These are phyloP conservation scores for Coptodon rendalli DNA, from an alignment of 2,113 vertebrate genomes.

Conservation along the genomic window DNA sequence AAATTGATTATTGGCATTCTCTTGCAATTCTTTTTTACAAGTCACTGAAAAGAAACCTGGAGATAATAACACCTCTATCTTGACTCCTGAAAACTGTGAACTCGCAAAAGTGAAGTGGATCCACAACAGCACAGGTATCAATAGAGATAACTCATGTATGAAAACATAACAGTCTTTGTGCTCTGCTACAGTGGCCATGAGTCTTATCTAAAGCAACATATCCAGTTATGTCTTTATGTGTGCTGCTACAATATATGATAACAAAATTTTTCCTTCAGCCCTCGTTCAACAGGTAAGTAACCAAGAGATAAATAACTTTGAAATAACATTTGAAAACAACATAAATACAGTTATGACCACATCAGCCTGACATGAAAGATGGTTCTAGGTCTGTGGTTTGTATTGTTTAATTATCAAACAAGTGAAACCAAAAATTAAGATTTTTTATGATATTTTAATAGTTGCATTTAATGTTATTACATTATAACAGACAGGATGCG, in stretches of 20 bases:
- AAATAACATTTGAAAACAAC: not conserved
- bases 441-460: too few species aligned
- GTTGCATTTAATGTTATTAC: too few species aligned
- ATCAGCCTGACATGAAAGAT: not conserved
- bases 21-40: too few species aligned
- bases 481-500: too few species aligned
- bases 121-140: not conserved
- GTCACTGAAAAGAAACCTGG: too few species aligned
- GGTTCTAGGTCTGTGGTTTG: fast-evolving
- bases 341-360: not conserved
- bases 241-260: too few species aligned
- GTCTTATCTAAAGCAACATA: not conserved
- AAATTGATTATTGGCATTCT: too few species aligned
- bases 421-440: too few species aligned
- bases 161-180: not conserved
- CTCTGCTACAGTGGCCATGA: not conserved
- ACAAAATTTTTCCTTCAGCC: not conserved
- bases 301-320: not conserved
- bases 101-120: fast-evolving
- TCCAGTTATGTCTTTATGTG: not conserved
- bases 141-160: not conserved
- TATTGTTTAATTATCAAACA: not conserved
- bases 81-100: not conserved
- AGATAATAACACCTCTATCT: not conserved
- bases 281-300: not conserved